A percentile compares a stretch with the other conserved stretches of the same genome.
Conservation (phyloP, 2,113 vertebrate genomes). For the Ptyas mucosa region DNA sequence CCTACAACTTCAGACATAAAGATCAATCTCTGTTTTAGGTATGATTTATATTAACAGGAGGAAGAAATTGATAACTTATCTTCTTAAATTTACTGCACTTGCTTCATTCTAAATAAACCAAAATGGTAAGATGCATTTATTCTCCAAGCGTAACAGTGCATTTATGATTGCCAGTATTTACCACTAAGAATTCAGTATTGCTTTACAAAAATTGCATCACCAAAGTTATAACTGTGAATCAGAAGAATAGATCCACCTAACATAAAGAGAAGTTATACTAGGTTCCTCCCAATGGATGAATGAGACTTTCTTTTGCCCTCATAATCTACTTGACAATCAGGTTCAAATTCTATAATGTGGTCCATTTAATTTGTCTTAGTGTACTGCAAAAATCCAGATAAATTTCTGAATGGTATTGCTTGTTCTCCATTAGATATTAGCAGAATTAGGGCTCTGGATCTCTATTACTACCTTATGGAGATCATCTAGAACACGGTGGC, state of each 20-base stretch:
- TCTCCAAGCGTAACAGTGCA: neutral
- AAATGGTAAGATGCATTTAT: neutral
- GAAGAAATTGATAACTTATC: neutral
- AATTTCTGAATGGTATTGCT: neutral
- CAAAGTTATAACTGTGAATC: neutral
- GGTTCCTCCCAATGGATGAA: neutral
- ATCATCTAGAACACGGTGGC: neutral
- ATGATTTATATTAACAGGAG: neutral
- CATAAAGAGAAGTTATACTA: neutral
- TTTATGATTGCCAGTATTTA: neutral
- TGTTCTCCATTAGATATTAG: neutral
- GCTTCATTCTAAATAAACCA: neutral
- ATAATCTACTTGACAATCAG: neutral
- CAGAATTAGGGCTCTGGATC: neutral
- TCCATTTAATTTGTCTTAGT: neutral
- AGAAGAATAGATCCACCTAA: neutral
- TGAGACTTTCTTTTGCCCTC: neutral
- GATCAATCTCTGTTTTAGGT: neutral
- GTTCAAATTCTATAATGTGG: neutral
- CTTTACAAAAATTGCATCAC: neutral
- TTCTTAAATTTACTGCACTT: neutral
- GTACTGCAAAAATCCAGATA: neutral
- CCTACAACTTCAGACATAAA: neutral
- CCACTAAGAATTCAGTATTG: neutral
- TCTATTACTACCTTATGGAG: neutral